Conservation (phyloP, 2,888 invertebrate genomes). For the Leptogaster cylindrica region DNA sequence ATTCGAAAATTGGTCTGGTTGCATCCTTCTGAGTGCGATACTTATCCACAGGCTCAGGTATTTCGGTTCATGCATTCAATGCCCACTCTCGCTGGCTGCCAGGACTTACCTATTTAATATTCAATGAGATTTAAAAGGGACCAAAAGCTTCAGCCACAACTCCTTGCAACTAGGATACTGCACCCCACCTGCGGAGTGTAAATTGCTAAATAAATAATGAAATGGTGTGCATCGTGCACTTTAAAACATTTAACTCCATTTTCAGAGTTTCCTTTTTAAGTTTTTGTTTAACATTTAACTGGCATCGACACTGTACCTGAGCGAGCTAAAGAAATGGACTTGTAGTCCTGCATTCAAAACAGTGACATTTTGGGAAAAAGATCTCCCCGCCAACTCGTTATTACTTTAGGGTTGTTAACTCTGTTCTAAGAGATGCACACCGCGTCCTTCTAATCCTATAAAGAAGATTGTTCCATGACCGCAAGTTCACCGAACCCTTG, state of each 20-base stretch:
- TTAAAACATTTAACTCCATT: conserved; percentile 41
- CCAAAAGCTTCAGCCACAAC: conserved; percentile 19
- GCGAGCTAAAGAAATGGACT: conserved; percentile 4
- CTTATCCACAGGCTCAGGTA: conserved; percentile 10
- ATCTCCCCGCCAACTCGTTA: background rate
- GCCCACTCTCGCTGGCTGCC: conserved; percentile 14
- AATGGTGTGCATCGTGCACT: conserved; percentile 42
- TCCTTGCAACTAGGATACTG: background rate
- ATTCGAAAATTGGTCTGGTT: conserved; percentile 30
- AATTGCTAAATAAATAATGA: conserved; percentile 44
- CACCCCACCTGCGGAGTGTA: conserved; percentile 17
- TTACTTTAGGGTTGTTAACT: conserved; percentile 32
- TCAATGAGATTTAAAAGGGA: conserved; percentile 43
- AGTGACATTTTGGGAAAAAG: conserved; percentile 31
- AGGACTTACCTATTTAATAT: conserved; percentile 40
- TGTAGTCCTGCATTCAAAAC: conserved; percentile 34
- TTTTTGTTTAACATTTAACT: conserved; percentile 33
- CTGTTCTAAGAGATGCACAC: conserved; percentile 33
- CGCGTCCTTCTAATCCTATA: conserved; percentile 28
- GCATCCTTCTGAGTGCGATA: conserved; percentile 8
- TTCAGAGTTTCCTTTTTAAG: conserved; percentile 15
- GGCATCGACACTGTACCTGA: conserved; percentile 19
- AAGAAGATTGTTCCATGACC: conserved; percentile 34
- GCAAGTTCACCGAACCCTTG: no score
- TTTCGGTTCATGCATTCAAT: conserved; percentile 23